Percentiles rank a stretch among this genome's conserved stretches.
phyloP scores from a whole-genome alignment of 2,113 vertebrate genomes.

The Leuciscus idus region DNA sequence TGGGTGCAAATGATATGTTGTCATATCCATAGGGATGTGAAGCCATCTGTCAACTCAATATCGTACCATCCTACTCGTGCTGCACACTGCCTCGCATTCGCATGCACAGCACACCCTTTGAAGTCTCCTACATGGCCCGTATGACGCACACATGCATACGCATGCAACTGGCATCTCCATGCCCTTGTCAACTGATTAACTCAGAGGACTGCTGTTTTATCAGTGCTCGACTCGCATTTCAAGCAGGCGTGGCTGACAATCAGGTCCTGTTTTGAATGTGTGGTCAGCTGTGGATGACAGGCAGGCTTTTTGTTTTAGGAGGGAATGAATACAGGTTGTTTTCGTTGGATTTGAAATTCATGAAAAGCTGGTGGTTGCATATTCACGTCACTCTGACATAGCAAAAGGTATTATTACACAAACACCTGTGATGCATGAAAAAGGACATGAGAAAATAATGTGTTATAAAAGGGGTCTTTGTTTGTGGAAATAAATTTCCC shows the following conservation, averaged over 20 bases:
- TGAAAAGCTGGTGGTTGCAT: constrained; percentile 25
- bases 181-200: constrained; percentile 23
- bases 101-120: background rate
- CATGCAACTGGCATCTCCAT: constrained; percentile 17
- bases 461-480: background rate
- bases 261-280: constrained; percentile 26
- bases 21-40: constrained; percentile 20
- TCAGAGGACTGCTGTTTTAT: constrained; percentile 46
- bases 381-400: constrained; percentile 12
- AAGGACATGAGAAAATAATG: background rate
- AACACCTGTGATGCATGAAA: background rate
- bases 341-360: constrained; percentile 27
- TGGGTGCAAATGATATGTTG: background rate
- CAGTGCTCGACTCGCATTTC: constrained; percentile 1
- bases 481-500: background rate
- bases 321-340: constrained; percentile 24
- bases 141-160: constrained; percentile 28
- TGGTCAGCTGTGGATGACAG: constrained; percentile 36
- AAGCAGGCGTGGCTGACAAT: constrained; percentile 20
- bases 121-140: constrained; percentile 2
- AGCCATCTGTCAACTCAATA: constrained; percentile 45
- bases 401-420: constrained; percentile 4
- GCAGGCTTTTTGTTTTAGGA: constrained; percentile 9
- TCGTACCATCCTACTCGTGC: background rate
- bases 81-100: background rate